Evolutionary conservation across 1,140 invertebrate genomes (phyloP).

Genomic region (Elysia chlorotica): DNA sequence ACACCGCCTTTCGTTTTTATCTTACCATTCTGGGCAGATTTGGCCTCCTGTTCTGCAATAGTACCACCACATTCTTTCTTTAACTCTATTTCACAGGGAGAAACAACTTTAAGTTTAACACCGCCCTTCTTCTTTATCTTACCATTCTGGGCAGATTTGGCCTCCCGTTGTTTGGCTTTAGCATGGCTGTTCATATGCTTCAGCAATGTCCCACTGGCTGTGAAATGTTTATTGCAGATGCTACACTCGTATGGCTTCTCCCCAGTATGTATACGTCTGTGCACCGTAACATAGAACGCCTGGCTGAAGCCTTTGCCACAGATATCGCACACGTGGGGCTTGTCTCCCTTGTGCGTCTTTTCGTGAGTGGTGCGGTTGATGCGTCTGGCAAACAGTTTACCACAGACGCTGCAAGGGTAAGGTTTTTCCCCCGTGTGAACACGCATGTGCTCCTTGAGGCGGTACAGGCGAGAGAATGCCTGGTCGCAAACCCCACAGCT

Average conservation of each 20-base stretch:
- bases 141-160: slow-evolving; percentile 45
- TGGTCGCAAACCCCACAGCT: slow-evolving; percentile 33
- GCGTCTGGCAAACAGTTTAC: too few relatives aligned
- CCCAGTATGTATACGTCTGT: slow-evolving; percentile 92
- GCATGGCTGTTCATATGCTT: slow-evolving; percentile 27
- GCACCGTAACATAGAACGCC: slow-evolving; percentile 90
- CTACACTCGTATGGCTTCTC: slow-evolving; percentile 97
- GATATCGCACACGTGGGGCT: slow-evolving; percentile 74
- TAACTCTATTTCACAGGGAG: not conserved
- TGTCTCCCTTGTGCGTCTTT: slow-evolving; percentile 34
- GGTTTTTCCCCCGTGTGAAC: too few relatives aligned
- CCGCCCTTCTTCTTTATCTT: slow-evolving; percentile 83
- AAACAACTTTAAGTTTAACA: slow-evolving; percentile 69
- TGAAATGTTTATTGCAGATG: slow-evolving; percentile 70
- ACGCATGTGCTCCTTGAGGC: slow-evolving; percentile 29
- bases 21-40: not conserved
- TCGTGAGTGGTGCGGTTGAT: too few relatives aligned
- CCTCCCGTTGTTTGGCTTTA: slow-evolving; percentile 31
- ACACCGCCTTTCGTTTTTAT: not conserved
- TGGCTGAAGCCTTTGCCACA: slow-evolving; percentile 94
- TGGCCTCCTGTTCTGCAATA: not conserved
- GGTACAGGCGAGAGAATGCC: slow-evolving; percentile 21
- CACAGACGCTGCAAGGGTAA: too few relatives aligned
- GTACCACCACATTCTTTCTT: not conserved
- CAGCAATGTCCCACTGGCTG: slow-evolving; percentile 5